Evolutionary conservation across 2,113 vertebrate genomes (phyloP), one percentile per base, ranked within the genome.

Genomic region (Ardeotis arabs): DNA sequence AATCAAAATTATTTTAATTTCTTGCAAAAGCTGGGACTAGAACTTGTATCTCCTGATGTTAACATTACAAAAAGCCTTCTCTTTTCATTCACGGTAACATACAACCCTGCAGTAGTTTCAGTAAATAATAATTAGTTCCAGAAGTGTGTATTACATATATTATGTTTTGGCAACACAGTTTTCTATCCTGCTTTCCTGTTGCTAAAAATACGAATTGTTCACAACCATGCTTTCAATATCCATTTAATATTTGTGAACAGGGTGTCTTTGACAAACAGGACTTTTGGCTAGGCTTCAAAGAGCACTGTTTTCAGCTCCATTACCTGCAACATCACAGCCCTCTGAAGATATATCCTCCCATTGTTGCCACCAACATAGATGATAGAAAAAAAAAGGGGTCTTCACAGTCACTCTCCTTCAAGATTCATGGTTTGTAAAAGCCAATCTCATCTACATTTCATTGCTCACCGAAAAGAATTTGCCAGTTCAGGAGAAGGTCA

Each of bases 191-290:
- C 60, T 90, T 76, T 92, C 47, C 73, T 77, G 68, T 68, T 89
- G 49, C 85, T 93, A 94, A 95, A 94, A 93, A 89, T 81, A 90
- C 60, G 75, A 44, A 53, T 72, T 86, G 60, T 83, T 87, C 83
- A 68, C 27, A 68, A 84, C 17, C 33, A 23, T 56, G 55, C 29
- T 75, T 90, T 95, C 93, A 83, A 77, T 83, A 91, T 77, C 67
- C 31, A 77, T 68, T 89, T 86, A 90, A 60, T 94, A 93, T 90
- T 95, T 93, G 83, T 68, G 94, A 88, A 88, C 56, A 94, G 52
- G 14, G 14, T 84, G 23, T 10, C 76, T 95, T 88, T 70, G 83
- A 90, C 44, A 77, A 85, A 35, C 64, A 37, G 21, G 16, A 17
- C 1, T 89, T 93, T 92, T 75, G 76, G 72, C 67, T 68, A 74